These are phyloP conservation scores for Thamnaconus septentrionalis DNA, from an alignment of 2,113 vertebrate genomes.

Conservation along the genomic window DNA sequence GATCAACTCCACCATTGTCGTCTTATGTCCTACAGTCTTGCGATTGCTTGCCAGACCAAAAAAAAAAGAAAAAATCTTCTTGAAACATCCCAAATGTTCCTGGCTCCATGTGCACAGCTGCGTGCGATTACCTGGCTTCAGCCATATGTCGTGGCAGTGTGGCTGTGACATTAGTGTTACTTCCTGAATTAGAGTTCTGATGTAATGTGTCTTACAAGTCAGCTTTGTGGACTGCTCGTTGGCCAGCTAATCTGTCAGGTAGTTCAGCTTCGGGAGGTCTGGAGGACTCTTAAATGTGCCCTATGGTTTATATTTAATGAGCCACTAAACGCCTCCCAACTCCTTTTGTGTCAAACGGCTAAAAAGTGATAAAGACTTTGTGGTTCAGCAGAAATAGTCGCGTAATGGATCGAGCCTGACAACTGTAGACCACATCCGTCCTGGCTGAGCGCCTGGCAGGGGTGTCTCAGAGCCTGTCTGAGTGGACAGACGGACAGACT, in stretches of 20 bases:
- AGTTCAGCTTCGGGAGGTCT: too few species aligned
- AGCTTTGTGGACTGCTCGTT: background rate
- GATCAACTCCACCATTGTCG: slow-evolving; percentile 16
- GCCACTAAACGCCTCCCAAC: background rate
- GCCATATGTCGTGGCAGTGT: slow-evolving; percentile 1
- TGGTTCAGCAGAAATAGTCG: slow-evolving; percentile 13
- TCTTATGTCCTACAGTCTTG: slow-evolving; percentile 26
- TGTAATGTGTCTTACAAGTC: slow-evolving; percentile 23
- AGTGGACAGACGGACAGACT: background rate
- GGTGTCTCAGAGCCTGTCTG: background rate
- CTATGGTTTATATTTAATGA: background rate
- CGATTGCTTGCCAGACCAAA: slow-evolving; percentile 1
- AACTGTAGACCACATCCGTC: slow-evolving; percentile 25
- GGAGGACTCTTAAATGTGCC: too few species aligned
- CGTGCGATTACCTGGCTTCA: slow-evolving; percentile 28
- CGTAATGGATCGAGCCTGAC: slow-evolving; percentile 10
- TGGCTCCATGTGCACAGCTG: slow-evolving; percentile 35
- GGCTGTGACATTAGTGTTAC: slow-evolving; percentile 34
- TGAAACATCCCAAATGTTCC: slow-evolving; percentile 20
- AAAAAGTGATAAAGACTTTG: background rate
- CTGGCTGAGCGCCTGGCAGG: background rate
- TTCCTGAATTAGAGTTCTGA: slow-evolving; percentile 36
- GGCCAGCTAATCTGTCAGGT: too few species aligned
- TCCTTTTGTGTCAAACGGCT: too few species aligned
- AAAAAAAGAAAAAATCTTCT: background rate